These are phyloP conservation scores for Allobates femoralis DNA, from an alignment of 2,797 vertebrate genomes.

Conservation along the genomic window DNA sequence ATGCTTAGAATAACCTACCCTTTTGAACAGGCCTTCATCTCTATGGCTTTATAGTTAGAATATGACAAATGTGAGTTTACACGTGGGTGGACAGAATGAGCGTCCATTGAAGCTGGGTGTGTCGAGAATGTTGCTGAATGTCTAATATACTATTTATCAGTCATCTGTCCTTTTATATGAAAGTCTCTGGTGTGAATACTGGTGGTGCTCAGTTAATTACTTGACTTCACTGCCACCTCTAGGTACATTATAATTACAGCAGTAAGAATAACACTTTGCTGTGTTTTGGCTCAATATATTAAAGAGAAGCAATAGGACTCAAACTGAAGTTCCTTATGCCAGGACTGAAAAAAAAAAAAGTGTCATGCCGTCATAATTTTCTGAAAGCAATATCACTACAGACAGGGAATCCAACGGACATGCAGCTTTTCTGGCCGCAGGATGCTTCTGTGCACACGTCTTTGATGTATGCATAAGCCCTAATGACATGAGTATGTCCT, in stretches of 20 bases:
- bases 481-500: no score
- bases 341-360: no score
- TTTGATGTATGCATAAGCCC: no score
- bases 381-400: no score
- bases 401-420: no score
- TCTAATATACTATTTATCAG: neutral
- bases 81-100: neutral
- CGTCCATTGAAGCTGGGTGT: neutral
- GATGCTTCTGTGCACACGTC: no score
- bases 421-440: no score
- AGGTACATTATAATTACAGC: neutral
- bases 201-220: neutral
- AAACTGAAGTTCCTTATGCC: no score
- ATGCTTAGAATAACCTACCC: neutral
- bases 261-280: neutral
- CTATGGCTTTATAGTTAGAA: neutral
- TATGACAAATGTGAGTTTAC: neutral
- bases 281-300: no score
- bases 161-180: neutral
- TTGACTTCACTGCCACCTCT: constrained; percentile 6
- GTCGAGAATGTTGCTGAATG: neutral
- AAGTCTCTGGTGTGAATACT: neutral
- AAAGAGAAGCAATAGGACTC: neutral
- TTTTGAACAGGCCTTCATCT: neutral
- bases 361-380: no score